Evolutionary conservation across 2,797 vertebrate species (phyloP), one percentile per base, ranked within the genome.

Genomic region (Chelidonichthys spinosus): DNA sequence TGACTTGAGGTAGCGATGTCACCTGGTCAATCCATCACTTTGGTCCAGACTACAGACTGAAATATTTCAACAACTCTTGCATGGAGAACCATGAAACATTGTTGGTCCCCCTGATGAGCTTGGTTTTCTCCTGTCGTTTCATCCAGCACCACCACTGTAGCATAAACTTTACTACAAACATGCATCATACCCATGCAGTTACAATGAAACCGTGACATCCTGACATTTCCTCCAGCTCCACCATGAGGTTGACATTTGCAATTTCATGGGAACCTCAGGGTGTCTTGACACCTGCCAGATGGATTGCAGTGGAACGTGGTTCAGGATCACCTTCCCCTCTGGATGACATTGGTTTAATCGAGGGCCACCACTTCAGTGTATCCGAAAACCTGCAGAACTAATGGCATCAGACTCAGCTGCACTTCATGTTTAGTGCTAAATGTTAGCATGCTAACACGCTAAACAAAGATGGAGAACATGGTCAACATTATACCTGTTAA

Each of bases 111-210:
- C 2, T 18, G 7, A 49, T 49, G n/a, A 49, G 9, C 44, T 44
- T 42, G 43, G 60, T 72, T 49, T 14, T 35, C 7, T 32, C n/a
- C 14, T 63, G 33, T 11, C 42, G 18, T 64, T 73, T 65, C 9
- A 15, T 59, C 18, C 7, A 15, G 3, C 53, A 14, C 43, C 4
- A 35, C 13, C 42, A 47, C 2, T 36, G 40, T 55, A 18, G 5
- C 13, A 33, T 13, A 47, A 39, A 33, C 52, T n/a, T 64, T 64
- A 42, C 11, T 56, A 11, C 35, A 64, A 64, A 40, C 53, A 58
- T 73, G 11, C 4, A 35, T 65, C 10, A 52, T 35, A 36, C 54
- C 53, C 36, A 25, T 11, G 3, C 6, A 25, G 13, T 59, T 52
- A 36, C 33, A n/a, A 47, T 18, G 36, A 40, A 14, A 11, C 36